A percentile compares a stretch with the other conserved stretches of the same genome.
These are phyloP conservation scores for Zaprionus lachaisei DNA, from an alignment of 1,140 invertebrate species.

Conservation along the genomic window DNA sequence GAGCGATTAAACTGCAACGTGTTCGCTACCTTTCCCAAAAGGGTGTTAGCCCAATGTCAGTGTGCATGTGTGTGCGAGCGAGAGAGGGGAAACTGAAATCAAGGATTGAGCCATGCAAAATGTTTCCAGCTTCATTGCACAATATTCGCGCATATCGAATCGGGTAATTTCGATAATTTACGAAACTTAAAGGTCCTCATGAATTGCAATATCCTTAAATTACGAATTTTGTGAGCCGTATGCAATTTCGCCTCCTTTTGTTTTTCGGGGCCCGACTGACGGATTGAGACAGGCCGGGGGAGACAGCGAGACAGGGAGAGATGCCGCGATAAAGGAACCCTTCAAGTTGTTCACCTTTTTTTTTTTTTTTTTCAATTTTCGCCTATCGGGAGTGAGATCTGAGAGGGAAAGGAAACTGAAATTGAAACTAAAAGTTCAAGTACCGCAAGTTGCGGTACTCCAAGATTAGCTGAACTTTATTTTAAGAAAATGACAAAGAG, in stretches of 20 bases:
- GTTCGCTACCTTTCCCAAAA: constrained; percentile 39
- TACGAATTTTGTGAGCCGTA: constrained; percentile 47
- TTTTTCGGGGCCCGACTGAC: constrained; percentile 2
- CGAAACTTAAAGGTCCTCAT: constrained; percentile 66
- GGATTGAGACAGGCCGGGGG: constrained; percentile 5
- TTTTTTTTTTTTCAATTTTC: not conserved
- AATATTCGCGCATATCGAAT: constrained; percentile 74
- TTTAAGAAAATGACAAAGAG: no score
- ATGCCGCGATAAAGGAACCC: not conserved
- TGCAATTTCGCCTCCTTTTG: constrained; percentile 2
- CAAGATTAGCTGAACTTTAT: not conserved
- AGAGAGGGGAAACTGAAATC: constrained; percentile 18
- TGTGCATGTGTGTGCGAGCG: not conserved
- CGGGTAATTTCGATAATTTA: constrained; percentile 70
- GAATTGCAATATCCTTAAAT: constrained; percentile 74
- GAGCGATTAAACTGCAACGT: constrained; percentile 54
- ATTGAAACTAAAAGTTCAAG: not conserved
- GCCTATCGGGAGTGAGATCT: not conserved
- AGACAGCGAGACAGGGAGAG: not conserved
- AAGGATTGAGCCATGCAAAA: constrained; percentile 67
- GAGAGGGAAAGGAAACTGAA: not conserved
- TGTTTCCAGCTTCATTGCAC: constrained; percentile 68
- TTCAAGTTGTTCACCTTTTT: not conserved
- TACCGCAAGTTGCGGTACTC: not conserved
- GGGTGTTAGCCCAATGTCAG: constrained; percentile 14